phyloP scores from a whole-genome alignment of 2,888 invertebrate species.

The Drosophila paracracens region DNA sequence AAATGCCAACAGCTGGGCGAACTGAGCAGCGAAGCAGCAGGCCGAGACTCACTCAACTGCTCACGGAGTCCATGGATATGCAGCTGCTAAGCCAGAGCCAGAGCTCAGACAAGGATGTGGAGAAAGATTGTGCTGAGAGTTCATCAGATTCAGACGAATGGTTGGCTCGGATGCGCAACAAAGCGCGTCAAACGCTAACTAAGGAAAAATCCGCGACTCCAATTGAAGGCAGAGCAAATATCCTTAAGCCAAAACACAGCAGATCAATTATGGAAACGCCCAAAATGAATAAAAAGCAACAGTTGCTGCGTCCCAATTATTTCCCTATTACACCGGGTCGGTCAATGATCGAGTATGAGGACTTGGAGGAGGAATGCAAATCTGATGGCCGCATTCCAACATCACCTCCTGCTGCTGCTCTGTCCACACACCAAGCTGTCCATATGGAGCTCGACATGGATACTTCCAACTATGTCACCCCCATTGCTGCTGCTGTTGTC shows the following conservation, averaged over 20 bases:
- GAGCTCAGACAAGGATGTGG: background rate
- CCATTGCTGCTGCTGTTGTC: background rate
- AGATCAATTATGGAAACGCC: conserved; percentile 22
- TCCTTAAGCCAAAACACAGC: background rate
- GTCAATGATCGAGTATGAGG: conserved; percentile 66
- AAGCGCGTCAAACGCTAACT: background rate
- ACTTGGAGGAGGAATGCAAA: conserved; percentile 49
- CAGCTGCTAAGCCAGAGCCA: conserved; percentile 16
- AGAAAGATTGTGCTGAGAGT: background rate
- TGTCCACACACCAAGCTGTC: conserved; percentile 2
- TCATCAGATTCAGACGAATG: conserved; percentile 25
- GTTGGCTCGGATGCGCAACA: conserved; percentile 8
- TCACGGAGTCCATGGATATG: conserved; percentile 17
- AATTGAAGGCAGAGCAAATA: background rate
- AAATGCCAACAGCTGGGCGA: conserved; percentile 1
- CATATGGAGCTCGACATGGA: conserved; percentile 39
- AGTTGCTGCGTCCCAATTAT: conserved; percentile 4
- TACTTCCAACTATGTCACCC: conserved; percentile 29
- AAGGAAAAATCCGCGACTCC: background rate
- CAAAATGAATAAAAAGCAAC: conserved; percentile 17
- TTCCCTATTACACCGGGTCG: conserved; percentile 60
- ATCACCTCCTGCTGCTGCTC: background rate
- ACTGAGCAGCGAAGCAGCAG: background rate
- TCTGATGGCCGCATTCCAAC: background rate
- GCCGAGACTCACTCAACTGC: background rate